Evolutionary conservation across 2,888 invertebrate species (phyloP).

Genomic region (Drosophila meridiana): DNA sequence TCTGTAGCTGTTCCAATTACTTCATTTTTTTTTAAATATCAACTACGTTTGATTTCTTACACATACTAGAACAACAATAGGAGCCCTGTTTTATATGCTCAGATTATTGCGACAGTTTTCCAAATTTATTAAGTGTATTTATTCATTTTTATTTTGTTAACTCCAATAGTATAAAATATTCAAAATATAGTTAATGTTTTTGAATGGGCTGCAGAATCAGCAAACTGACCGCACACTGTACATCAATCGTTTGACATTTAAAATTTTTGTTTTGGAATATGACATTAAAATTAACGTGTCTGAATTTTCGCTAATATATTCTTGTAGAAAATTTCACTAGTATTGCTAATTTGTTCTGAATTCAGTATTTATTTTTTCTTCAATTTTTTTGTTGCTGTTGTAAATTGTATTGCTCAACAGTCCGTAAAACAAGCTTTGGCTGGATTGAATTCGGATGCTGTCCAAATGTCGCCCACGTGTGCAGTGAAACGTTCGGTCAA

Average conservation of each 20-base stretch:
- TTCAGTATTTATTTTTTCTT: conserved; percentile 1
- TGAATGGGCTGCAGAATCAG: conserved; percentile 9
- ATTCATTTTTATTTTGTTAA: conserved; percentile 13
- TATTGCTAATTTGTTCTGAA: conserved; percentile 19
- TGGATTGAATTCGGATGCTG: conserved; percentile 32
- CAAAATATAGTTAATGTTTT: conserved; percentile 9
- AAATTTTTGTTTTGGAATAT: conserved; percentile 41
- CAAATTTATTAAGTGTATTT: conserved; percentile 14
- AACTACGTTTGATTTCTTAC: background rate
- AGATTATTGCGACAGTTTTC: conserved; percentile 10
- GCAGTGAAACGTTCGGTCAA: conserved; percentile 16
- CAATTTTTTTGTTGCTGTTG: conserved; percentile 9
- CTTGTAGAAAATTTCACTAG: conserved; percentile 23
- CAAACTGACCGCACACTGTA: conserved; percentile 16
- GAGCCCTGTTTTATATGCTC: conserved; percentile 8
- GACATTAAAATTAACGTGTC: conserved; percentile 46
- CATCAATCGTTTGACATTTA: conserved; percentile 22
- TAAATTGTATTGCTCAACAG: conserved; percentile 34
- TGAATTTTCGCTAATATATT: conserved; percentile 29
- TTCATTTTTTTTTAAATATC: background rate
- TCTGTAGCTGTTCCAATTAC: conserved; percentile 3
- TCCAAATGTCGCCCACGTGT: conserved; percentile 50
- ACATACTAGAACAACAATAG: background rate
- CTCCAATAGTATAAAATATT: conserved; percentile 4
- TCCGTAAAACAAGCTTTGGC: conserved; percentile 33